A percentile compares a stretch with the other conserved stretches of the same genome.
These are phyloP conservation scores for Torymus texanus DNA, from an alignment of 2,888 invertebrate species.

Conservation along the genomic window DNA sequence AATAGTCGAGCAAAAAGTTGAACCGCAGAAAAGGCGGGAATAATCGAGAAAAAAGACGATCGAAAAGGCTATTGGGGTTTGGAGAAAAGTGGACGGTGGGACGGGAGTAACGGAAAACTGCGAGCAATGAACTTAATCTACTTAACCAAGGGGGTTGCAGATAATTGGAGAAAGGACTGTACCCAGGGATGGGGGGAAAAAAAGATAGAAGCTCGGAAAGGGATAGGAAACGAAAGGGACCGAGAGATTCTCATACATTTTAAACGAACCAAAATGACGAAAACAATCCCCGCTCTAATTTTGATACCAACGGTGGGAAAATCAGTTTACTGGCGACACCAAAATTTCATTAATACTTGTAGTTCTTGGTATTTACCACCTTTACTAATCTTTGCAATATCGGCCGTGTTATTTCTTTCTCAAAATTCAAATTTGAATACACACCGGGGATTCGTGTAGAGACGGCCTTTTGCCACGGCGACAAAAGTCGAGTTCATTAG, in stretches of 20 bases:
- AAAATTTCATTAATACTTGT: slow-evolving; percentile 34
- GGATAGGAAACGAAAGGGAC: background rate
- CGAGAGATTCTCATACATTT: slow-evolving; percentile 58
- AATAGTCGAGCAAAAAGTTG: slow-evolving; percentile 32
- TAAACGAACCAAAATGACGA: slow-evolving; percentile 58
- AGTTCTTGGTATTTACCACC: background rate
- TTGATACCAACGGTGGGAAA: slow-evolving; percentile 48
- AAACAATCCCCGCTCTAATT: slow-evolving; percentile 60
- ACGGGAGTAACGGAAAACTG: slow-evolving; percentile 6
- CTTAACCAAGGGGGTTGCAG: slow-evolving; percentile 44
- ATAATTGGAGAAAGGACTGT: background rate
- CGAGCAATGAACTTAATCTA: slow-evolving; percentile 56
- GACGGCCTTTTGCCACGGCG: background rate
- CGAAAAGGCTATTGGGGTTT: slow-evolving; percentile 37
- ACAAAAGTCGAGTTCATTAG: slow-evolving; percentile 33
- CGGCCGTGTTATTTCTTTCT: too few species aligned
- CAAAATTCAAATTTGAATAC: too few species aligned
- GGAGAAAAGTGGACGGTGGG: background rate
- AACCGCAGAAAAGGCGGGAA: background rate
- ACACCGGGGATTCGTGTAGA: too few species aligned
- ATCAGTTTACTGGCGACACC: slow-evolving; percentile 50
- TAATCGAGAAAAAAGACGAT: slow-evolving; percentile 8
- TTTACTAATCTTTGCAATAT: background rate
- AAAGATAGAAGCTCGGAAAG: slow-evolving; percentile 8
- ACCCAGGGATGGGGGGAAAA: slow-evolving; percentile 1